Percentiles rank a stretch among this genome's conserved stretches.
phyloP scores from a whole-genome alignment of 2,888 invertebrate genomes.

The Agonum fuliginosum region DNA sequence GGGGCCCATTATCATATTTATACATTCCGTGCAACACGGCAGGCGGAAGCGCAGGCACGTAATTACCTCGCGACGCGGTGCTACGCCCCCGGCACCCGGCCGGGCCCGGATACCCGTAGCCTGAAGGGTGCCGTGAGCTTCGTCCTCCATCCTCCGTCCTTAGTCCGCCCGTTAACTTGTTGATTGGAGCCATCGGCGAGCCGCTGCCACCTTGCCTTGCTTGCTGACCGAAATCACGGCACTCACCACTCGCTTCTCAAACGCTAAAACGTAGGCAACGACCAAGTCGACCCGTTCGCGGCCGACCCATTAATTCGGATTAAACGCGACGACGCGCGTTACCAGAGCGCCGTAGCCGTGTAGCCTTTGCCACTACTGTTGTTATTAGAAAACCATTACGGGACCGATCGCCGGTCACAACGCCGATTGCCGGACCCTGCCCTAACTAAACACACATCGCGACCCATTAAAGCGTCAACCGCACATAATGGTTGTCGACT shows the following conservation, averaged over 20 bases:
- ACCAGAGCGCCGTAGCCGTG: not conserved
- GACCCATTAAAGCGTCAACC: constrained; percentile 42
- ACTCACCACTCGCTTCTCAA: not conserved
- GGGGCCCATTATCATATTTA: constrained; percentile 66
- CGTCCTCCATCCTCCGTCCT: constrained; percentile 36
- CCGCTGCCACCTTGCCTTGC: constrained; percentile 5
- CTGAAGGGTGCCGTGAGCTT: constrained; percentile 32
- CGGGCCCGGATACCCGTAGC: constrained; percentile 8
- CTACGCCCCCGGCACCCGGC: constrained; percentile 3
- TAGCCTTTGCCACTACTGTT: constrained; percentile 19
- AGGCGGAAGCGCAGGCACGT: constrained; percentile 60
- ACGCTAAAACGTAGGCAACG: not conserved
- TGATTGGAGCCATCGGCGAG: constrained; percentile 58
- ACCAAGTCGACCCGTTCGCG: constrained; percentile 41
- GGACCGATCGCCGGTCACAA: not conserved
- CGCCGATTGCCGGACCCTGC: not conserved
- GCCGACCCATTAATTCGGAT: constrained; percentile 54
- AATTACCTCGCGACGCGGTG: constrained; percentile 59
- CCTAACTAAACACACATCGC: constrained; percentile 34
- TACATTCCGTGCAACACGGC: constrained; percentile 59
- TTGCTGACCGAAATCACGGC: constrained; percentile 26
- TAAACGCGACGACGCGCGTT: constrained; percentile 51
- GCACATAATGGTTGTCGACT: constrained; percentile 40
- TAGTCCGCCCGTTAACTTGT: constrained; percentile 57
- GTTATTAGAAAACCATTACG: constrained; percentile 55